These are phyloP conservation scores for Gambelia wislizenii DNA, from an alignment of 2,797 vertebrate species.

Conservation along the genomic window DNA sequence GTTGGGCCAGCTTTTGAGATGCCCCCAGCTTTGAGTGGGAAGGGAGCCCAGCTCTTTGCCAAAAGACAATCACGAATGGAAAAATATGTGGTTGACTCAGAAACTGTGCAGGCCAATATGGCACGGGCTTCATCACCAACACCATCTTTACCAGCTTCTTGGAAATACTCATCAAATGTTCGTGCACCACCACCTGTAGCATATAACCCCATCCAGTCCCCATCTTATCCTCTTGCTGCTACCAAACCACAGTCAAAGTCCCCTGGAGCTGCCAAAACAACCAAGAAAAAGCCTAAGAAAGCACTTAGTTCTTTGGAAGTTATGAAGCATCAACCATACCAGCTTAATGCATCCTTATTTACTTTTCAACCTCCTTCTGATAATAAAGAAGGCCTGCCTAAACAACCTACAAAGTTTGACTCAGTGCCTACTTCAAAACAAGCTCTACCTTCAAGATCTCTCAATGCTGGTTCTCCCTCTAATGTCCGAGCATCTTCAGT, in stretches of 20 bases:
- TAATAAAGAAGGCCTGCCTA: conserved; percentile 77
- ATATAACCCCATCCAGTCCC: conserved; percentile 95
- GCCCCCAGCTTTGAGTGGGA: conserved; percentile 90
- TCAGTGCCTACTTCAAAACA: conserved; percentile 78
- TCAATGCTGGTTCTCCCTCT: conserved; percentile 78
- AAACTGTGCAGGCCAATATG: conserved; percentile 92
- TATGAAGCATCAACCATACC: conserved; percentile 98
- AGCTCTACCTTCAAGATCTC: conserved; percentile 71
- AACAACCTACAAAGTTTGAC: conserved; percentile 78
- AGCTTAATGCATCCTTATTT: conserved; percentile 94
- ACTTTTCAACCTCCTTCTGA: conserved; percentile 90
- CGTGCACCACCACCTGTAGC: conserved; percentile 92
- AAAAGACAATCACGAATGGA: conserved; percentile 98
- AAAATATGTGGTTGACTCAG: conserved; percentile 95
- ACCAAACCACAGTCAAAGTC: conserved; percentile 81
- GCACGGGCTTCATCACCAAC: conserved; percentile 89
- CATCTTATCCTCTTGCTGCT: conserved; percentile 91
- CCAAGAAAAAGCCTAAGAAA: conserved; percentile 88
- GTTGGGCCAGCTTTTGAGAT: conserved; percentile 87
- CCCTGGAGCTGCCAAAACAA: conserved; percentile 79
- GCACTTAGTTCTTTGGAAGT: conserved; percentile 93
- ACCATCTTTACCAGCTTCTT: conserved; percentile 91
- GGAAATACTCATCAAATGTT: conserved; percentile 96
- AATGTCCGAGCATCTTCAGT: conserved; percentile 77
- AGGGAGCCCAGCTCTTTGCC: conserved; percentile 96